Conservation (phyloP, 2,888 invertebrate species). For the Eristalis intricaria region DNA sequence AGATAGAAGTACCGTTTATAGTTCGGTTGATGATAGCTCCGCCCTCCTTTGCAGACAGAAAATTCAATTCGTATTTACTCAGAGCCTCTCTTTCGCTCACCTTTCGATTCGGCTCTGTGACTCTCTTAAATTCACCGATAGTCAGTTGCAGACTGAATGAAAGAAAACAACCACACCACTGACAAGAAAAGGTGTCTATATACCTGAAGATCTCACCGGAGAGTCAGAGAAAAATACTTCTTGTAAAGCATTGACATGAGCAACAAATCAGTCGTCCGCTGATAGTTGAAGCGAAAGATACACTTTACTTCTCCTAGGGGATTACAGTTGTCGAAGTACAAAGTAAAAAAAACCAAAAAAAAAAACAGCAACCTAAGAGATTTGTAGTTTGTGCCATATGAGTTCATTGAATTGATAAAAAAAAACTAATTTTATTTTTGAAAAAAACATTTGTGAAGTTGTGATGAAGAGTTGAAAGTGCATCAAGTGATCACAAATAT, state of each 20-base stretch:
- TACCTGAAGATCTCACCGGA: constrained; percentile 13
- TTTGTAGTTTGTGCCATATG: constrained; percentile 58
- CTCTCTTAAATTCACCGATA: constrained; percentile 53
- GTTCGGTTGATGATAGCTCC: constrained; percentile 47
- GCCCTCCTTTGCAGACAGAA: constrained; percentile 26
- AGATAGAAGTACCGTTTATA: constrained; percentile 62
- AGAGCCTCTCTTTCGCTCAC: constrained; percentile 2
- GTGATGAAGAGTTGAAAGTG: neutral
- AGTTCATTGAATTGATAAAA: constrained; percentile 20
- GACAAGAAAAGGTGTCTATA: neutral
- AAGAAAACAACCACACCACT: constrained; percentile 17
- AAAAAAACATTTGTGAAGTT: neutral
- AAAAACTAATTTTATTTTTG: neutral
- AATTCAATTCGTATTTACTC: neutral
- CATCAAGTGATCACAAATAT: neutral
- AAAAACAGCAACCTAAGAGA: constrained; percentile 30
- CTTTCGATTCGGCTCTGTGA: neutral
- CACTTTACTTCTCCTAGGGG: constrained; percentile 65
- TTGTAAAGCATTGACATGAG: constrained; percentile 77
- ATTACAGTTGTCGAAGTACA: constrained; percentile 30
- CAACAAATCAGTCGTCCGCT: constrained; percentile 79
- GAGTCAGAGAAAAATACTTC: constrained; percentile 76
- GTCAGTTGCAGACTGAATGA: constrained; percentile 50
- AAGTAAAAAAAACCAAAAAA: constrained; percentile 22
- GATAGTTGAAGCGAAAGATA: constrained; percentile 79